phyloP scores from a whole-genome alignment of 2,888 invertebrate species.

The Nyleta sp. region DNA sequence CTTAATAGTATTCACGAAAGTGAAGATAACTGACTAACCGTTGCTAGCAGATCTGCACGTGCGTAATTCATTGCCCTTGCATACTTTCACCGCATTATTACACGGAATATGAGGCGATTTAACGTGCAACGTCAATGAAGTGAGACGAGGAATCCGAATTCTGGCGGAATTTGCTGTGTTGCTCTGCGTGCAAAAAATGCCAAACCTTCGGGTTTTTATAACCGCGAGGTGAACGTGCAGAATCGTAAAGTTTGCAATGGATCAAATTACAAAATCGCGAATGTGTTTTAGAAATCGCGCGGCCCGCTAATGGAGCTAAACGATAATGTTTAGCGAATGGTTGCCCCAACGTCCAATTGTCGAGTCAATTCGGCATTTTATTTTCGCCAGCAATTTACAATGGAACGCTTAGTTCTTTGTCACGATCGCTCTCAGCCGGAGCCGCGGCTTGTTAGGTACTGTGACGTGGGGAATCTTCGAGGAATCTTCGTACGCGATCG shows the following conservation, averaged over 20 bases:
- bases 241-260: too few species aligned
- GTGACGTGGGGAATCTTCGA: conserved; percentile 51
- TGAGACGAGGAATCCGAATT: conserved; percentile 35
- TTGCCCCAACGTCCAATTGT: conserved; percentile 16
- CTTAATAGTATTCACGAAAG: conserved; percentile 59
- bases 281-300: too few species aligned
- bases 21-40: conserved; percentile 63
- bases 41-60: conserved; percentile 58
- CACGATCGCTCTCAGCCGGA: conserved; percentile 38
- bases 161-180: too few species aligned
- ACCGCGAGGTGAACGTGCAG: too few species aligned
- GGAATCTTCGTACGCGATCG: conserved; percentile 60
- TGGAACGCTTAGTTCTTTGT: conserved; percentile 44
- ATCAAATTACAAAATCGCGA: too few species aligned
- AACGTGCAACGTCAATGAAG: conserved; percentile 43
- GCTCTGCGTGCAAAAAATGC: too few species aligned
- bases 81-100: conserved; percentile 65
- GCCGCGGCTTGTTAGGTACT: conserved; percentile 52
- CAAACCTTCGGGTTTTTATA: too few species aligned
- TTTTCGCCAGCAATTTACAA: conserved; percentile 26
- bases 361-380: conserved; percentile 32
- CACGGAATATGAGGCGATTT: conserved; percentile 35
- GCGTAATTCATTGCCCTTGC: conserved; percentile 65
- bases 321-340: neutral
- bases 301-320: too few species aligned